Evolutionary conservation across 2,888 invertebrate species (phyloP).

Genomic region (Orthonevra nobilis): DNA sequence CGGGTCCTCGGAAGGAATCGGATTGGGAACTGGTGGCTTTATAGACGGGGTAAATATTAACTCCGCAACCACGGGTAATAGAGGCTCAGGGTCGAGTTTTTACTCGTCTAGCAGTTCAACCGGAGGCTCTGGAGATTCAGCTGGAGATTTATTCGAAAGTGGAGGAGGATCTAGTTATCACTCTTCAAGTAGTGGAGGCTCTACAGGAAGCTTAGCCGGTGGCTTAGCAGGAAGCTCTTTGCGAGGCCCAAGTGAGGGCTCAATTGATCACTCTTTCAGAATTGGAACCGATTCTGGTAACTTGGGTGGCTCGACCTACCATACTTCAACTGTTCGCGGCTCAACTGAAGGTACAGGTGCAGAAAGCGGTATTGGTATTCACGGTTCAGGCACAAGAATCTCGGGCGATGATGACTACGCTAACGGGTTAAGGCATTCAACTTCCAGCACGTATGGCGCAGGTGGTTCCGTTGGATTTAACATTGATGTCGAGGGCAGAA

Average conservation of each 20-base stretch:
- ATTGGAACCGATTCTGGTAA: neutral
- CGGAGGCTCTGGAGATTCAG: slow-evolving; percentile 13
- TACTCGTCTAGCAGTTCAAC: slow-evolving; percentile 4
- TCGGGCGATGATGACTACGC: neutral
- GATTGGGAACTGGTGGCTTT: slow-evolving; percentile 11
- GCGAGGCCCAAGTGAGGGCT: slow-evolving; percentile 8
- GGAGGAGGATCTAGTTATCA: neutral
- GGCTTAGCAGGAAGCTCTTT: neutral
- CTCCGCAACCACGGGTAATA: slow-evolving; percentile 12
- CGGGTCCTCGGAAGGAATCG: slow-evolving; percentile 33
- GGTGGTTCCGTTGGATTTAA: neutral
- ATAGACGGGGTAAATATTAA: too few species aligned
- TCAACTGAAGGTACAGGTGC: neutral
- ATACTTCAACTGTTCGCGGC: neutral
- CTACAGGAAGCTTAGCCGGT: slow-evolving; percentile 22
- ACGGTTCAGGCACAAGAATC: neutral
- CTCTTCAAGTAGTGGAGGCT: slow-evolving; percentile 42
- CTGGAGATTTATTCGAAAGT: neutral
- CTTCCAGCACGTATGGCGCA: too few species aligned
- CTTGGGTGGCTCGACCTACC: neutral
- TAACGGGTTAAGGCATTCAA: too few species aligned
- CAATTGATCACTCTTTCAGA: neutral
- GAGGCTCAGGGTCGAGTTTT: slow-evolving; percentile 23
- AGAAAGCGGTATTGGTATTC: slow-evolving; percentile 3
- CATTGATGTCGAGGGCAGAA: neutral